Evolutionary conservation across 2,797 vertebrate genomes (phyloP).

Genomic region (Paratrypauchen microcephalus): DNA sequence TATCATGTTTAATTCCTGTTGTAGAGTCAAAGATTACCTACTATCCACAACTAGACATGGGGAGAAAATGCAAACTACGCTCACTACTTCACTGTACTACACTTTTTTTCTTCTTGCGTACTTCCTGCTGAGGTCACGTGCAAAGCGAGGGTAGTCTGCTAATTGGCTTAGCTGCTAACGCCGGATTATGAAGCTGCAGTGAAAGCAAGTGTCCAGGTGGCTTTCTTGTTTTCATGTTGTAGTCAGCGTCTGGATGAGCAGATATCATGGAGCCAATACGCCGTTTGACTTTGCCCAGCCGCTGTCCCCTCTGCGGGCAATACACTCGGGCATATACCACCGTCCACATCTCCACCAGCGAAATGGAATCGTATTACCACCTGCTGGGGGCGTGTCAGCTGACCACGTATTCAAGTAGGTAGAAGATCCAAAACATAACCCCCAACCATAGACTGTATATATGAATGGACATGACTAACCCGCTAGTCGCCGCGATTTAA

Average conservation of each 20-base stretch:
- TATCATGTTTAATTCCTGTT: no score
- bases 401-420: conserved; percentile 68
- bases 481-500: no score
- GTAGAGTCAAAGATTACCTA: no score
- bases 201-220: conserved; percentile 10
- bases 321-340: conserved; percentile 67
- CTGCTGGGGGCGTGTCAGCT: conserved; percentile 81
- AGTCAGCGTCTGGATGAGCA: background rate
- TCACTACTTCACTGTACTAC: background rate
- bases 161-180: conserved; percentile 53
- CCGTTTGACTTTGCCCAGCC: conserved; percentile 57
- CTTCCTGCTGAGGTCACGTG: conserved; percentile 2
- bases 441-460: background rate
- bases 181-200: conserved; percentile 47
- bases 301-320: conserved; percentile 72
- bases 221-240: background rate
- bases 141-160: conserved; percentile 19
- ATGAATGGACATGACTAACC: no score
- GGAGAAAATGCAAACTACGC: background rate
- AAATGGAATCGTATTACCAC: conserved; percentile 87
- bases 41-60: no score
- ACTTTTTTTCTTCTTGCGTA: background rate
- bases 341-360: conserved; percentile 83
- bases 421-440: background rate
- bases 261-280: conserved; percentile 33